Base-by-base conservation (phyloP, 2,797 vertebrate species). In the Numenius phaeopus region DNA sequence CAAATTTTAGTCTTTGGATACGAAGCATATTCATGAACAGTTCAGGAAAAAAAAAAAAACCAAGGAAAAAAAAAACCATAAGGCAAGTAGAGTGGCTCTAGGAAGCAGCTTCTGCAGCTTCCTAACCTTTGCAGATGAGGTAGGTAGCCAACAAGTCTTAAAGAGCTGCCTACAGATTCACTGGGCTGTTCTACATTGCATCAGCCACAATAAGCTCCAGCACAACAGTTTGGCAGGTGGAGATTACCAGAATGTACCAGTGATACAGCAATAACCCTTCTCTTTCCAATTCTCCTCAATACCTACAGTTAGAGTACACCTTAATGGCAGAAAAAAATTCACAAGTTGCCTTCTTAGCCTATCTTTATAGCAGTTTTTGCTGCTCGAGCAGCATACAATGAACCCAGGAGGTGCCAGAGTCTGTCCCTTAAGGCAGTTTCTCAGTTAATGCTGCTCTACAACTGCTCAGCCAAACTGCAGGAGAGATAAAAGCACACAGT, bases 21-120 rank as follows among this genome's bases (percentile, higher is more conserved):
- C 5, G 16, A 66, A 79, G 22, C 14, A 15, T 16, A 11, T 30
- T 32, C 29, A 32, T 19, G 52, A 30, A 62, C 5, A 67, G 13
- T 5, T n/a, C 47, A 49, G 8, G 4, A 7, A 18, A 10, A 5
- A 47, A 42, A 5, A 2, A 5, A 2, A 44, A 37, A 37, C 34
- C 34, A 37, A 65, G 19, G 37, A 23, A 22, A 12, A 11, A 2
- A 15, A 7, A 30, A 32, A 21, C 8, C 42, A 22, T 10, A 3
- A 10, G 4, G 8, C 11, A 27, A 61, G 13, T 4, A 13, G 15
- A 69, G 7, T 22, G 5, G 21, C 11, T 54, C 34, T 47, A 22
- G 8, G 39, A 80, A 72, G 19, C 8, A 83, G 14, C 27, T 75
- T 70, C 44, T 52, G n/a, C 39, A 65, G 32, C 26, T 75, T 83